Evolutionary conservation across 2,888 invertebrate genomes (phyloP).

Genomic region (Idaea dimidiata): DNA sequence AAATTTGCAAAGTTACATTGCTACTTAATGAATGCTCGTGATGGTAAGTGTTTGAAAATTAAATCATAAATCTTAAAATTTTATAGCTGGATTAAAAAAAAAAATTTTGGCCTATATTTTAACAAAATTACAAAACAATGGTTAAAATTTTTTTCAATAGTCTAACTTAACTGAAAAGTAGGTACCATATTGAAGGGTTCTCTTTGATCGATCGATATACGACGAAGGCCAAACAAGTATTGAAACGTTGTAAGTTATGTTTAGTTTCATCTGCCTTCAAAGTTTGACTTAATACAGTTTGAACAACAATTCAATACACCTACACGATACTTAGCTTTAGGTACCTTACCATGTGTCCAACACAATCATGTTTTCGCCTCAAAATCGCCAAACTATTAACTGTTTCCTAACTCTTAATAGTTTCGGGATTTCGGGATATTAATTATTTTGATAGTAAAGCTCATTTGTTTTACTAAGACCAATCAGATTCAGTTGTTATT

Average conservation of each 20-base stretch:
- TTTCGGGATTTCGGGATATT: conserved; percentile 19
- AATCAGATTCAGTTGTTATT: not conserved
- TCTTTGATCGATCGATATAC: not conserved
- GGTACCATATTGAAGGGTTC: too few relatives aligned
- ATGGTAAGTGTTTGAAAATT: too few relatives aligned
- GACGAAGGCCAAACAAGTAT: not conserved
- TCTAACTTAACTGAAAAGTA: too few relatives aligned
- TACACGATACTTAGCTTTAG: not conserved
- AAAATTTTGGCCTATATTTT: too few relatives aligned
- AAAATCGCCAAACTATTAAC: conserved; percentile 23
- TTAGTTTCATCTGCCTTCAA: not conserved
- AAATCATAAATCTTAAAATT: too few relatives aligned
- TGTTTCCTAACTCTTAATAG: conserved; percentile 16
- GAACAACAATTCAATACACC: conserved; percentile 1
- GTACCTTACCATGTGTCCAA: conserved; percentile 12
- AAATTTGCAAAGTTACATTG: too few relatives aligned
- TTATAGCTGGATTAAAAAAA: too few relatives aligned
- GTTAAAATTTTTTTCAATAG: too few relatives aligned
- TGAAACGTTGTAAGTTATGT: not conserved
- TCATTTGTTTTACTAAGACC: conserved; percentile 4
- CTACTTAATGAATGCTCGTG: too few relatives aligned
- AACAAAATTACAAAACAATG: too few relatives aligned
- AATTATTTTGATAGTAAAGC: conserved; percentile 14
- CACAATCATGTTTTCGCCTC: conserved; percentile 7
- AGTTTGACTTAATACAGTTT: not conserved